phyloP scores from a whole-genome alignment of 2,888 invertebrate genomes.

The Papilio gigon region DNA sequence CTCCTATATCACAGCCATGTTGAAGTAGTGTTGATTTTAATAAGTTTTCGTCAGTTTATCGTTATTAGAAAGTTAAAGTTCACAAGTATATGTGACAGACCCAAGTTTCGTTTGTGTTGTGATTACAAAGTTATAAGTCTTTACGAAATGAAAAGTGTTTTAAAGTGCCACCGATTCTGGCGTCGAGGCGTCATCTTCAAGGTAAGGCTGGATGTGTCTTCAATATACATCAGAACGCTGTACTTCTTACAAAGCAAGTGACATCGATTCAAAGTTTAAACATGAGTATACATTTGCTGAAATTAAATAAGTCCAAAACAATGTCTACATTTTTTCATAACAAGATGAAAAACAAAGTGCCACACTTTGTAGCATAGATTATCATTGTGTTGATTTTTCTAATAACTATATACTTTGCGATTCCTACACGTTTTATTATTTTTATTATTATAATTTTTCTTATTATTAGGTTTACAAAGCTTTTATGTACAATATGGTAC shows the following conservation, averaged over 20 bases:
- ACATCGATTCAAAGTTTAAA: slow-evolving; percentile 40
- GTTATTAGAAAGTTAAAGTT: slow-evolving; percentile 72
- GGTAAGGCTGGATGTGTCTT: slow-evolving; percentile 83
- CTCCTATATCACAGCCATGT: slow-evolving; percentile 82
- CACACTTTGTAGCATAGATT: slow-evolving; percentile 37
- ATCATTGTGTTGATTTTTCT: slow-evolving; percentile 19
- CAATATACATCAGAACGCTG: slow-evolving; percentile 79
- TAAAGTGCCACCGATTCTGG: slow-evolving; percentile 81
- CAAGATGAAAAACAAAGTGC: slow-evolving; percentile 39
- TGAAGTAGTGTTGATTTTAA: slow-evolving; percentile 81
- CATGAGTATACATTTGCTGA: slow-evolving; percentile 7
- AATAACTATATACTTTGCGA: slow-evolving; percentile 25
- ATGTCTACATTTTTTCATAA: slow-evolving; percentile 28
- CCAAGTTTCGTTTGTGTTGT: slow-evolving; percentile 81
- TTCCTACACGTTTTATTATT: slow-evolving; percentile 30
- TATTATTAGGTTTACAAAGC: slow-evolving; percentile 21
- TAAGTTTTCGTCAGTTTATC: slow-evolving; percentile 79
- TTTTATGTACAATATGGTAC: slow-evolving; percentile 2
- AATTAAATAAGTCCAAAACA: slow-evolving; percentile 35
- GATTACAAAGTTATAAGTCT: slow-evolving; percentile 76
- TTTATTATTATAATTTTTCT: slow-evolving; percentile 29
- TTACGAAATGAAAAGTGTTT: slow-evolving; percentile 80
- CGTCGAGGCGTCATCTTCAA: slow-evolving; percentile 79
- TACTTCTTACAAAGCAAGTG: slow-evolving; percentile 53
- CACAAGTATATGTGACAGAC: slow-evolving; percentile 82